Evolutionary conservation across 2,113 vertebrate genomes (phyloP), one percentile per base, ranked within the genome.

Genomic region (Cacatua alba): DNA sequence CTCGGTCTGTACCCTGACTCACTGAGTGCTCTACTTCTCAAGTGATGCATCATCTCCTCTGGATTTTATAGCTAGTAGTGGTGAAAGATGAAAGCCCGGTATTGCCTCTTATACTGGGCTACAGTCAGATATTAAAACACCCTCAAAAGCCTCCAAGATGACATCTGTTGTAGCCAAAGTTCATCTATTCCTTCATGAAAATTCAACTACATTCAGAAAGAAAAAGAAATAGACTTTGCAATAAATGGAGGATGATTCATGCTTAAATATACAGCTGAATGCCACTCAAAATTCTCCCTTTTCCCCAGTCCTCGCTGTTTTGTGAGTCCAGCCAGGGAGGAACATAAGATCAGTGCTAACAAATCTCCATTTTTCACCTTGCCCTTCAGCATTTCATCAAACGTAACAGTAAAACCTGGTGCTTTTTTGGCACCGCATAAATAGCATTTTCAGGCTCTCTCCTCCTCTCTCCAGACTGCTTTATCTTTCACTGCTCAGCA

Each of bases 191-290:
- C 76, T 86, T 88, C 94, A 89, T 92, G 82, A 94, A 96, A 97
- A 96, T 92, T 59, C 81, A 95, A 39, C 57, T 82, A 86, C 31
- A 19, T 65, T 72, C 20, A 46, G 48, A 82, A 87, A 59, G 31
- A 83, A 52, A 55, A 33, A 41, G 14, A 59, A 59, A 24, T 23
- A 24, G 41, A 13, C 28, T 95, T 82, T 84, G 64, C 82, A 92
- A 69, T 90, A 92, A 74, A 68, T 46, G 65, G 68, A 86, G 79
- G 69, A 96, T 92, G 96, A 97, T 94, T 97, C 95, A 95, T 15
- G 6, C 37, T 91, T 90, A 90, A 93, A 86, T 86, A 83, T 64
- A 81, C 80, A 90, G 83, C 80, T 48, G 60, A 94, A 86, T 84
- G 83, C 52, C 88, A 86, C 69, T 93, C 76, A 57, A 19, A 91